These are phyloP conservation scores for Rhyacophila evoluta DNA, from an alignment of 2,888 invertebrate species.

Conservation along the genomic window DNA sequence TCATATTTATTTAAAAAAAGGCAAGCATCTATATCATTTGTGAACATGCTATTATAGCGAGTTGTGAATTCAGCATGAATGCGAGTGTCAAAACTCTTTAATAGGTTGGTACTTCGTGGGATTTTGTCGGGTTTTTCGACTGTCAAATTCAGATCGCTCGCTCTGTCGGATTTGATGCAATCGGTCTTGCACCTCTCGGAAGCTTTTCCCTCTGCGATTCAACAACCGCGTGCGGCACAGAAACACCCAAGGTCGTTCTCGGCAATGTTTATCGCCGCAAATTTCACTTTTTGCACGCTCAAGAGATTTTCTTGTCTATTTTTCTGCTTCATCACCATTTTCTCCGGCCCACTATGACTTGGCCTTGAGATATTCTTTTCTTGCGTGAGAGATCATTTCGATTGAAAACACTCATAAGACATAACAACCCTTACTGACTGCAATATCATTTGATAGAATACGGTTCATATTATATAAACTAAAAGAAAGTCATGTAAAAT, in stretches of 20 bases:
- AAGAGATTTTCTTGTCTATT: background rate
- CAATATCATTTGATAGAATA: too few relatives aligned
- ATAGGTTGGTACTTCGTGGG: background rate
- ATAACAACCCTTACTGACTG: background rate
- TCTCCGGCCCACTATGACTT: background rate
- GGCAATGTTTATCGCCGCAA: constrained; percentile 26
- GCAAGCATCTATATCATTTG: too few relatives aligned
- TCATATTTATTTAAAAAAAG: too few relatives aligned
- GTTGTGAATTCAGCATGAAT: background rate
- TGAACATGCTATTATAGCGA: background rate
- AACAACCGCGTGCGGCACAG: background rate
- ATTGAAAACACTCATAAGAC: background rate
- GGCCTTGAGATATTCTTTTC: constrained; percentile 2
- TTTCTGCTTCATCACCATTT: constrained; percentile 15
- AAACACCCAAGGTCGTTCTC: background rate
- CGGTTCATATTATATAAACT: too few relatives aligned
- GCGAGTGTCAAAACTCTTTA: background rate
- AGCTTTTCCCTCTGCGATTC: background rate
- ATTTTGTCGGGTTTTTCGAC: background rate
- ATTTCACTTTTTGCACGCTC: constrained; percentile 15
- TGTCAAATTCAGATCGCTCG: constrained; percentile 14
- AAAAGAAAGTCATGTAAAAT: too few relatives aligned
- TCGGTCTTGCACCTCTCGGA: constrained; percentile 26
- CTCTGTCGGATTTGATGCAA: constrained; percentile 9
- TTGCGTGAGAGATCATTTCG: background rate